Percentiles rank a stretch among this genome's conserved stretches.
These are phyloP conservation scores for Acronicta alni DNA, from an alignment of 2,888 invertebrate genomes.

Conservation along the genomic window DNA sequence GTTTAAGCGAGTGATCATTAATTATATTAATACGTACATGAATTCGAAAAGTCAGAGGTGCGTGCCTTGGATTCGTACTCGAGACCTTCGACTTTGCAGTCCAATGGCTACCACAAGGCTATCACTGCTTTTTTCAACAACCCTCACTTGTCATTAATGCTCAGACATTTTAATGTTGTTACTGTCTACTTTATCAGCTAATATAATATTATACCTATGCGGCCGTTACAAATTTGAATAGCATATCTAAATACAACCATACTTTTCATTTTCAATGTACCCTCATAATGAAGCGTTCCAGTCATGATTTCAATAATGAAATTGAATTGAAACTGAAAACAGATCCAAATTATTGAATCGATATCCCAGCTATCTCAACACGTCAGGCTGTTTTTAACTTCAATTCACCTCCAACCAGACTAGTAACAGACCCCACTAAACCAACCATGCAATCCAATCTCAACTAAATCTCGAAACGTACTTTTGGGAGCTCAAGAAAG, in stretches of 20 bases:
- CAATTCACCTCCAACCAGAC: slow-evolving; percentile 27
- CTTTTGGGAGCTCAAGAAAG: slow-evolving; percentile 51
- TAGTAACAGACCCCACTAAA: slow-evolving; percentile 35
- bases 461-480: slow-evolving; percentile 52
- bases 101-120: no score
- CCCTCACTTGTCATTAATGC: no score
- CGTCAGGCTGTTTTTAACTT: slow-evolving; percentile 25
- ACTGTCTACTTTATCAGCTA: no score
- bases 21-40: no score
- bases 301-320: slow-evolving; percentile 32
- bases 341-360: slow-evolving; percentile 14
- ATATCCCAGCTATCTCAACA: slow-evolving; percentile 32
- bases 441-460: slow-evolving; percentile 50
- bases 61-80: no score
- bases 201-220: no score
- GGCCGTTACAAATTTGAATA: not conserved
- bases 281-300: slow-evolving; percentile 5
- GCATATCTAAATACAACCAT: not conserved
- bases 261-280: slow-evolving; percentile 7
- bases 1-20: no score
- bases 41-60: no score
- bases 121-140: no score
- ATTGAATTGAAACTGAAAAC: slow-evolving; percentile 36
- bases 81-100: no score
- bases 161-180: no score